A percentile compares a stretch with the other conserved stretches of the same genome.
These are phyloP conservation scores for Amyelois transitella DNA, from an alignment of 1,140 invertebrate genomes.

Conservation along the genomic window DNA sequence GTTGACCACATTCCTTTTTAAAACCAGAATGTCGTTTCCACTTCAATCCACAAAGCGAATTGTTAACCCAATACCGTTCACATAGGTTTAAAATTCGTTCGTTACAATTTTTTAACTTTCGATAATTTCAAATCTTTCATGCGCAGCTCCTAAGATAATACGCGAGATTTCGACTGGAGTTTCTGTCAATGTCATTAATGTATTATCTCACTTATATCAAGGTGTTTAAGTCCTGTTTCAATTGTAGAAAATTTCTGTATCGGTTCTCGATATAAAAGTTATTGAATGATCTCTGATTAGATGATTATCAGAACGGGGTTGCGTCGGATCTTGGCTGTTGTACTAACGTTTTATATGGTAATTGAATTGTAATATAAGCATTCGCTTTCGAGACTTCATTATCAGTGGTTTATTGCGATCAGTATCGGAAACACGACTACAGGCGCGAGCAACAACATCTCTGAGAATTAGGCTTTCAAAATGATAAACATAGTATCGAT, in stretches of 20 bases:
- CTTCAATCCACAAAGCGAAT: constrained; percentile 4
- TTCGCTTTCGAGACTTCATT: constrained; percentile 53
- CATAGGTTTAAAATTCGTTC: constrained; percentile 30
- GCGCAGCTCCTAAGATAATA: constrained; percentile 47
- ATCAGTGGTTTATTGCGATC: constrained; percentile 48
- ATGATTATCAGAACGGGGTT: constrained; percentile 56
- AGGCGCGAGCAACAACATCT: constrained; percentile 16
- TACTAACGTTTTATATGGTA: constrained; percentile 66
- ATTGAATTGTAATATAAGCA: constrained; percentile 68
- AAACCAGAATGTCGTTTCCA: constrained; percentile 28
- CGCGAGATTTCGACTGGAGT: constrained; percentile 42
- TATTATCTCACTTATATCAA: constrained; percentile 33
- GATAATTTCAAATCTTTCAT: constrained; percentile 37
- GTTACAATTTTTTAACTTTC: constrained; percentile 22
- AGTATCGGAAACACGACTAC: constrained; percentile 34
- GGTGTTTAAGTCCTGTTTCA: constrained; percentile 21
- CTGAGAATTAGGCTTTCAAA: constrained; percentile 29
- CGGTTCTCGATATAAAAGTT: constrained; percentile 52
- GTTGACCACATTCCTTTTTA: constrained; percentile 30
- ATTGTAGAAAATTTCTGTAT: constrained; percentile 18
- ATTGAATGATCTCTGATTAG: constrained; percentile 69
- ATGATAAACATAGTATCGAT: constrained; percentile 51
- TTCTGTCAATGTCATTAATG: constrained; percentile 17
- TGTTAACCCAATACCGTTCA: constrained; percentile 17
- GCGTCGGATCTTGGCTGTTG: constrained; percentile 41